Base-by-base conservation (phyloP, 2,888 invertebrate genomes). In the Caenorhabditis japonica region DNA sequence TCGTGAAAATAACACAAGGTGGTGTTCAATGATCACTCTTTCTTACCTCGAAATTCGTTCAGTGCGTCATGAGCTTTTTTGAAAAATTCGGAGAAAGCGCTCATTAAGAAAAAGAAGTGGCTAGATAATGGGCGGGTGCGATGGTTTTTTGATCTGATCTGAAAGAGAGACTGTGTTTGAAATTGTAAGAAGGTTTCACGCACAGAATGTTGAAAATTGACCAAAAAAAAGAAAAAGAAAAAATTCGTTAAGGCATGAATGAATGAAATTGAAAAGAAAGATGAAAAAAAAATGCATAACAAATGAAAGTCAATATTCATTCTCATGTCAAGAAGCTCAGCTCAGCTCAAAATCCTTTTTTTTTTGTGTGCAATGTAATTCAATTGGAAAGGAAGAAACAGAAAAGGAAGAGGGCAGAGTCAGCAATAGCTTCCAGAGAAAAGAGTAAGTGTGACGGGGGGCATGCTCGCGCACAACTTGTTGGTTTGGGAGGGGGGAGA, bases 11-110 rank as follows among this genome's bases (percentile, higher is more conserved):
- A 52, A 55, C 8, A 12, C 46, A 34, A 47, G 23, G 8, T 8
- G 5, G 7, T 1, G 10, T 2, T 34, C 12, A 21, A 13, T 4
- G 4, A 17, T 46, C n/a, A n/a, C n/a, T n/a, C n/a, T 13, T 1
- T 51, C 58, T 23, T 44, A 84, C 84, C 84, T 77, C 85, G 56
- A 25, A 86, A 77, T 38, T 75, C 83, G 55, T 75, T 83, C 3
- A 86, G 53, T 10, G 84, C 86, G 36, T 85, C 83, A 46, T 83
- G 83, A 27, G 86, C 86, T 44, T 84, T 84, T 27, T 80, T 83
- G 62, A 85, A 75, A 21, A 85, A 66, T 33, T 82, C 85, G 23
- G 75, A 72, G 17, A 85, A 79, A 15, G 81, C 64, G 52, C 76
- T 76, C 77, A 76, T 79, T 47, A 27, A 27, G 27, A 49, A 33